Evolutionary conservation across 2,888 invertebrate species (phyloP), one percentile per base, ranked within the genome.

Genomic region (Teleiodes luculella): DNA sequence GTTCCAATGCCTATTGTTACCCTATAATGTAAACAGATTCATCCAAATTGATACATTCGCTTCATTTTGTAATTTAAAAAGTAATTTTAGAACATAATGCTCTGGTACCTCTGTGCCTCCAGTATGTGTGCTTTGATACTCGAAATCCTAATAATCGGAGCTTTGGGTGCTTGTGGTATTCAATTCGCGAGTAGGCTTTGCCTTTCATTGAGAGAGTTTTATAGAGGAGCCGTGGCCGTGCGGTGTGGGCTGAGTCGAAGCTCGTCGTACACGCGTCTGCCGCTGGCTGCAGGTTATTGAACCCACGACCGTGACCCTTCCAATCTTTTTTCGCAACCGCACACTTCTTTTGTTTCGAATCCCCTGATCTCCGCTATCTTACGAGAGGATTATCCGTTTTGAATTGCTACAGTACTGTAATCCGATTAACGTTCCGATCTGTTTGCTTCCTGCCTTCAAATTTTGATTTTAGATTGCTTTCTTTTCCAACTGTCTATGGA

Each of bases 251-350:
- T n/a, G n/a, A n/a, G n/a, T n/a, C n/a, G n/a, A n/a, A n/a, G 33
- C 24, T 24, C 6, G 24, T 6, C 24, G n/a, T 5, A 20, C 61
- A 59, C 59, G 61, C 61, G 59, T 59, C 61, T 61, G 66, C 67
- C 70, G 76, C 73, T 76, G 70, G 66, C 37, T 36, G 24, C 28
- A 61, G 65, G 66, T 70, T 73, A 78, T 80, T 83, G 83, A 86
- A 83, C 85, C 74, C 73, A 56, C 83, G 86, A 81, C 86, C 87
- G 76, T 86, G 86, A 85, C 75, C 80, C 80, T 74, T 66, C 68
- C 62, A 58, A 58, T 58, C 48, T 65, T 49, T 51, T 63, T 67
- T 68, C 55, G 65, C 67, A 63, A 65, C 65, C 52, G 57, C 59
- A 61, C 57, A 62, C 60, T 66, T 67, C 67, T 72, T 20, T 74